Base-by-base conservation (phyloP, 1,140 invertebrate genomes). In the Antheraea pernyi region DNA sequence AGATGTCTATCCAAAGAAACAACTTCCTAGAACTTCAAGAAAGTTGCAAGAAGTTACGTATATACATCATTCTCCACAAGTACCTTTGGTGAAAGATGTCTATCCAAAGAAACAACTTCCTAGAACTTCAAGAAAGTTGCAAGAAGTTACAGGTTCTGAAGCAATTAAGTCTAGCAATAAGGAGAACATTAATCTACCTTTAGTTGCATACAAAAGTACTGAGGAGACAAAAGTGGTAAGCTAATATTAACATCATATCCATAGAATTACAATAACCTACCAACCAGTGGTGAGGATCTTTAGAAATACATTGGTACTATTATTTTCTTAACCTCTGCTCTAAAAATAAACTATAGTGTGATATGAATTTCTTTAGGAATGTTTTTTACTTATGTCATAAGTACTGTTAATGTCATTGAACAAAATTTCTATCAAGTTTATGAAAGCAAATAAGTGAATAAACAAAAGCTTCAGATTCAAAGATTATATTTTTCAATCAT, bases 21-120 rank as follows among this genome's bases (percentile, higher is more conserved):
- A 82, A 13, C 67, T 88, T 16, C 71, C 70, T 67, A 73, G 73
- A 10, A 16, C 61, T 39, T 79, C 84, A 63, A 75, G 72, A 61
- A 89, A 84, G n/a, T n/a, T n/a, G n/a, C n/a, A n/a, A n/a, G n/a
- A n/a, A 89, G 37, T 81, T 89, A 13, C 81, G 59, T 89, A 89
- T 63, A 89, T 89, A 18, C 85, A 84, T 58, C 80, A 84, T 16
- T 74, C 81, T 59, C 85, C 87, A 6, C 79, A 83, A 75, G 81
- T 80, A 16, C 83, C 22, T 30, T 30, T 4, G 22, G 22, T 30
- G 22, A 30, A 30, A 30, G 22, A 30, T 30, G 22, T 30, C 85
- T 65, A 68, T 87, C 19, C 59, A 88, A 18, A 79, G 48, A 89
- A 83, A 67, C 80, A 82, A 13, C 68, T 88, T 16, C 72, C 70